A percentile compares a stretch with the other conserved stretches of the same genome.
Evolutionary conservation across 2,113 vertebrate species (phyloP).

Genomic region (Rattus rattus): DNA sequence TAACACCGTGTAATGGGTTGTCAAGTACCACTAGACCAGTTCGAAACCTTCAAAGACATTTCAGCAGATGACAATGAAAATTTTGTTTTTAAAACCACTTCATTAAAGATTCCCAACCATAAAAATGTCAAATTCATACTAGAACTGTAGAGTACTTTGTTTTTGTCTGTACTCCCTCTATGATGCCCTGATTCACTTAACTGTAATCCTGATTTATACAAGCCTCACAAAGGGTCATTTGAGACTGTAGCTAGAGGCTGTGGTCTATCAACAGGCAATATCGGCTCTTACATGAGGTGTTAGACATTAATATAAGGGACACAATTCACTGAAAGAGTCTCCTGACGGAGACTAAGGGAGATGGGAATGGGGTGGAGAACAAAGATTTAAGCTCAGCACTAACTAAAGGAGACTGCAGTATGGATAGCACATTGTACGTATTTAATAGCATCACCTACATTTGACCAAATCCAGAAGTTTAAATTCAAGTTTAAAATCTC

Average conservation of each 20-base stretch:
- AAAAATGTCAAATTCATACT: neutral
- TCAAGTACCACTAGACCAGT: neutral
- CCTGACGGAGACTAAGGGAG: neutral
- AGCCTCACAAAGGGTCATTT: constrained; percentile 28
- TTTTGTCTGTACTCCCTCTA: no score
- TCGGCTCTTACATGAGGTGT: neutral
- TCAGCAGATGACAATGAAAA: constrained; percentile 17
- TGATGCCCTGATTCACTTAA: constrained; percentile 8
- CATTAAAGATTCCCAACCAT: constrained; percentile 30
- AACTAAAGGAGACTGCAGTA: neutral
- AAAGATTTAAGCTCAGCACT: constrained; percentile 42
- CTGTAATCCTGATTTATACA: constrained; percentile 26
- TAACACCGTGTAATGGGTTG: neutral
- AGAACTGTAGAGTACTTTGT: neutral
- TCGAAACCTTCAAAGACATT: neutral
- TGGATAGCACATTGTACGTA: constrained; percentile 11
- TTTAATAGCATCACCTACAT: constrained; percentile 42
- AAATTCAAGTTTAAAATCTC: constrained; percentile 60
- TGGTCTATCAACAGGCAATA: neutral
- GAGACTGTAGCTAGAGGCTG: neutral
- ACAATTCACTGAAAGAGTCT: neutral
- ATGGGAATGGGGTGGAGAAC: neutral
- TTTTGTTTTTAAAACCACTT: constrained; percentile 25
- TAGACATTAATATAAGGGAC: neutral
- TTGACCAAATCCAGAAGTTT: constrained; percentile 44